Conservation (phyloP, 2,113 vertebrate genomes). For the Oxygymnocypris stewartii region DNA sequence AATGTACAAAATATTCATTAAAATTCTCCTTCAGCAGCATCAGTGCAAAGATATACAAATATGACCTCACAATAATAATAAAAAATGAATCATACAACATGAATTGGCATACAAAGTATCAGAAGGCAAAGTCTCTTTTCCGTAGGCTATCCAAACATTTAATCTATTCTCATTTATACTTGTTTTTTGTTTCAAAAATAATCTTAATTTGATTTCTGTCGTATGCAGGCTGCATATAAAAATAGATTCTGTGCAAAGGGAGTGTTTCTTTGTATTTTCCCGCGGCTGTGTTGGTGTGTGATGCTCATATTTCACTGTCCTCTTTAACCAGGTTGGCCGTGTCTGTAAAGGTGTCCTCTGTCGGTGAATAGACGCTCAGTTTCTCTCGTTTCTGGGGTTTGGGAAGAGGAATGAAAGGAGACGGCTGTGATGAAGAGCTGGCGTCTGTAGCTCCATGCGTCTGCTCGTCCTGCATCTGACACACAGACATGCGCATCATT, state of each 20-base stretch:
- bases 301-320: slow-evolving; percentile 88
- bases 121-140: slow-evolving; percentile 83
- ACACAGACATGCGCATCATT: not conserved
- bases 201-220: slow-evolving; percentile 63
- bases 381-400: slow-evolving; percentile 77
- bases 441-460: slow-evolving; percentile 60
- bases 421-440: slow-evolving; percentile 62
- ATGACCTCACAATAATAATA: slow-evolving; percentile 79
- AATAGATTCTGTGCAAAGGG: slow-evolving; percentile 94
- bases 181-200: slow-evolving; percentile 60
- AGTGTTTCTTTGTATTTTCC: slow-evolving; percentile 77
- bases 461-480: slow-evolving; percentile 86
- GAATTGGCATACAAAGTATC: slow-evolving; percentile 84
- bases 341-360: slow-evolving; percentile 93
- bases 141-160: slow-evolving; percentile 71
- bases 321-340: slow-evolving; percentile 94
- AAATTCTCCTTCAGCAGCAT: slow-evolving; percentile 88
- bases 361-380: slow-evolving; percentile 82
- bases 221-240: slow-evolving; percentile 90
- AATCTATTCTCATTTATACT: slow-evolving; percentile 56
- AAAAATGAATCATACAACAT: slow-evolving; percentile 80
- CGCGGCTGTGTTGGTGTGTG: slow-evolving; percentile 27
- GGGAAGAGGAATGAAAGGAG: slow-evolving; percentile 75
- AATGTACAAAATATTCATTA: slow-evolving; percentile 96
- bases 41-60: slow-evolving; percentile 99